These are phyloP conservation scores for Alethe diademata DNA, from an alignment of 2,113 vertebrate species.

Conservation along the genomic window DNA sequence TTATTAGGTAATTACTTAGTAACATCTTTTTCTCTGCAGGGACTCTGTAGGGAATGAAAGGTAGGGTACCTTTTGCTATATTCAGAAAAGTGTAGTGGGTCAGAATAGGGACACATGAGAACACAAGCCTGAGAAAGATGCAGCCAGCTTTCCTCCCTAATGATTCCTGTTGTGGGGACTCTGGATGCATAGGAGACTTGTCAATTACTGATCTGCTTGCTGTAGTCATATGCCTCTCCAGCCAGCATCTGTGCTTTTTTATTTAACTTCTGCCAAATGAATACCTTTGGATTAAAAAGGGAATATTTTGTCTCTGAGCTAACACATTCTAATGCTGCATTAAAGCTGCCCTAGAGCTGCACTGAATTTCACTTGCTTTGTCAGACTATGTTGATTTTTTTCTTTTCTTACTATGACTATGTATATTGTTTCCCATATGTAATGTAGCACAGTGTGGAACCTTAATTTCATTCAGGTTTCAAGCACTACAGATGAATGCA, in stretches of 20 bases:
- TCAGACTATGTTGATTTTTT: slow-evolving; percentile 56
- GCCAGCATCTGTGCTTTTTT: slow-evolving; percentile 73
- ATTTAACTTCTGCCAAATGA: slow-evolving; percentile 74
- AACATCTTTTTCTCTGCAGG: background rate
- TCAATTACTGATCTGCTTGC: slow-evolving; percentile 71
- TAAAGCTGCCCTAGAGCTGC: slow-evolving; percentile 74
- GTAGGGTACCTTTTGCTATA: background rate
- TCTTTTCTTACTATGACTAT: slow-evolving; percentile 34
- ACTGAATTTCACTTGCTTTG: slow-evolving; percentile 72
- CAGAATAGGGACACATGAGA: background rate
- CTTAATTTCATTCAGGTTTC: slow-evolving; percentile 71
- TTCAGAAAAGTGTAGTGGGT: background rate
- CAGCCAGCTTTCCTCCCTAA: slow-evolving; percentile 21
- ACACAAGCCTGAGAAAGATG: background rate
- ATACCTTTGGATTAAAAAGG: slow-evolving; percentile 67
- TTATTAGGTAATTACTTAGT: background rate
- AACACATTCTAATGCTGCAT: slow-evolving; percentile 75
- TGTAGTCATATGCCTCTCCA: slow-evolving; percentile 73
- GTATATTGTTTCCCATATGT: slow-evolving; percentile 64
- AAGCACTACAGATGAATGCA: slow-evolving; percentile 76
- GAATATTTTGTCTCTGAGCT: slow-evolving; percentile 68
- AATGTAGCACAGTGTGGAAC: slow-evolving; percentile 75
- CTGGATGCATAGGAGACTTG: slow-evolving; percentile 42
- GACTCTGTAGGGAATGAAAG: background rate
- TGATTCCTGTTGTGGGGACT: background rate